Evolutionary conservation across 1,140 invertebrate genomes (phyloP).

Genomic region (Drosophila erecta): DNA sequence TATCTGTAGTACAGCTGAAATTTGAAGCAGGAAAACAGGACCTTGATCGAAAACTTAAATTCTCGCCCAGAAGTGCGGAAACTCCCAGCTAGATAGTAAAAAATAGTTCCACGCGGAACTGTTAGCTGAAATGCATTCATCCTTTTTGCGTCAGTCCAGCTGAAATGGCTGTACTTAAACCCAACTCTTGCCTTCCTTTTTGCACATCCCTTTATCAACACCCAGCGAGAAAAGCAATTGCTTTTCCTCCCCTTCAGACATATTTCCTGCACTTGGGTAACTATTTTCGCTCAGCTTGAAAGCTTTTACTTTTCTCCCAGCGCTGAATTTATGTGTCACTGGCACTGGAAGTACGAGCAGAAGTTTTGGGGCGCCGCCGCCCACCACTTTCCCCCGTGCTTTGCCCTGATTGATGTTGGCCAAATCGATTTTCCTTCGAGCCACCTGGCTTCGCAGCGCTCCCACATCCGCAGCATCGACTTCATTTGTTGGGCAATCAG

Average conservation of each 20-base stretch:
- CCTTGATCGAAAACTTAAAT: background rate
- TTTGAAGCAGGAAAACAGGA: no score
- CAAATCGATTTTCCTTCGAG: constrained; percentile 40
- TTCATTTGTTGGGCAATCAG: constrained; percentile 74
- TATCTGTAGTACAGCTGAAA: background rate
- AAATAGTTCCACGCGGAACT: background rate
- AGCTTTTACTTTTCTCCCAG: constrained; percentile 50
- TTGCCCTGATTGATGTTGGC: constrained; percentile 16
- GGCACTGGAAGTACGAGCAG: constrained; percentile 39
- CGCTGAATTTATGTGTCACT: constrained; percentile 55
- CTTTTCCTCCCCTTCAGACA: constrained; percentile 28
- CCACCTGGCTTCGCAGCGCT: constrained; percentile 21
- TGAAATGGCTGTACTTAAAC: constrained; percentile 3
- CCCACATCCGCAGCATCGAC: constrained; percentile 24
- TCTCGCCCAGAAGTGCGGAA: background rate
- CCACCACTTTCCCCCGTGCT: background rate
- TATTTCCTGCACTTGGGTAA: constrained; percentile 15
- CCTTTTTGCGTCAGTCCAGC: background rate
- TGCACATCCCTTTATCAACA: constrained; percentile 17
- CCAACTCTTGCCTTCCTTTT: background rate
- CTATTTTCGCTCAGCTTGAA: constrained; percentile 40
- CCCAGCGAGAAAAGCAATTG: constrained; percentile 25
- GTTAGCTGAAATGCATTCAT: constrained; percentile 2
- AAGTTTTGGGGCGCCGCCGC: constrained; percentile 24
- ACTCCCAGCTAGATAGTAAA: background rate